Conservation (phyloP, 23 tunicate species). For the Corella eumyota region DNA sequence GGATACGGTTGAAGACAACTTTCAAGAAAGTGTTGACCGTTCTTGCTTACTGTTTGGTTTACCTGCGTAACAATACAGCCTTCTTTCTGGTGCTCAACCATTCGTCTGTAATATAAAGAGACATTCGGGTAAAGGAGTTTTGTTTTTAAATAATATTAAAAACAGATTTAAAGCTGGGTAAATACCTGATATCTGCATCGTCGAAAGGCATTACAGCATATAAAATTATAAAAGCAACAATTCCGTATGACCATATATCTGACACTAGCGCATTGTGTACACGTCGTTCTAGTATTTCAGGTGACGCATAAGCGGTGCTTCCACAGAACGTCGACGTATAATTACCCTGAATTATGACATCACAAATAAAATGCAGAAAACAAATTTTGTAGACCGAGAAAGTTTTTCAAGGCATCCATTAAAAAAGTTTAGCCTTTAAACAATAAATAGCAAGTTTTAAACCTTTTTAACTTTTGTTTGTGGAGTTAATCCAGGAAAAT, state of each 20-base stretch:
- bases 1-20: conserved; percentile 38
- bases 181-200: conserved; percentile 74
- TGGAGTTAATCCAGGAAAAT: conserved; percentile 19
- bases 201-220: conserved; percentile 89
- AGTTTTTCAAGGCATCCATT: too few relatives aligned
- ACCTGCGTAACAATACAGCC: conserved; percentile 20
- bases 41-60: conserved; percentile 6
- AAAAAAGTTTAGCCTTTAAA: too few relatives aligned
- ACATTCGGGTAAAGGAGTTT: too few relatives aligned
- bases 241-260: conserved; percentile 84
- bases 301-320: conserved; percentile 87
- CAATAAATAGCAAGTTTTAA: too few relatives aligned
- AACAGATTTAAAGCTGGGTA: background rate
- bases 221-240: conserved; percentile 63
- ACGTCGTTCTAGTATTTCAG: conserved; percentile 74
- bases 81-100: conserved; percentile 37
- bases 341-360: background rate
- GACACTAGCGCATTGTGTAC: conserved; percentile 70
- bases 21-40: conserved; percentile 15
- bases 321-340: conserved; percentile 77
- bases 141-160: too few relatives aligned
- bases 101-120: conserved; percentile 18
- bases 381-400: too few relatives aligned
- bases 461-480: too few relatives aligned
- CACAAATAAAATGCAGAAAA: too few relatives aligned